Conservation (phyloP, 1,140 invertebrate species). For the Cardiocondyla obscurior region DNA sequence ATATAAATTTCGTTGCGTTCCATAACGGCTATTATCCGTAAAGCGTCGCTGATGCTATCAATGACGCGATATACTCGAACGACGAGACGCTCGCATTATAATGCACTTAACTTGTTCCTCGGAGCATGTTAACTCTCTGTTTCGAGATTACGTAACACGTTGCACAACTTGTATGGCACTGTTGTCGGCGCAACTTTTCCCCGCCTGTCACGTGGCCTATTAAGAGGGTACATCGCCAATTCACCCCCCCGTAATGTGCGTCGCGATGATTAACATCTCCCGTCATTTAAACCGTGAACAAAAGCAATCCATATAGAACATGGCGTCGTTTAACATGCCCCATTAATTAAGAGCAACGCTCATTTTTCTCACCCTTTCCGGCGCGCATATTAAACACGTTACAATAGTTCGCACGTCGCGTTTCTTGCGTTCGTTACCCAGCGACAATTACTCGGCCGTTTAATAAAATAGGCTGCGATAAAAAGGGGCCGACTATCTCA, state of each 20-base stretch:
- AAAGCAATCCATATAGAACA: slow-evolving; percentile 40
- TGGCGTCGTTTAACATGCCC: slow-evolving; percentile 29
- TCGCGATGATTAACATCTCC: slow-evolving; percentile 48
- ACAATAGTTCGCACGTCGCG: background rate
- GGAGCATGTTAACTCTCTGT: slow-evolving; percentile 62
- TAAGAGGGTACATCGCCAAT: slow-evolving; percentile 48
- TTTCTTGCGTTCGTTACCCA: background rate
- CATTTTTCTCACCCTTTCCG: slow-evolving; percentile 3
- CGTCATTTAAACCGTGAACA: slow-evolving; percentile 57
- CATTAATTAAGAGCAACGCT: slow-evolving; percentile 38
- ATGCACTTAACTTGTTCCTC: slow-evolving; percentile 59
- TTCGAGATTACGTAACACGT: slow-evolving; percentile 58
- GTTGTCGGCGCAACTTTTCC: slow-evolving; percentile 52
- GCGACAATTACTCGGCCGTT: background rate
- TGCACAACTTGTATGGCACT: slow-evolving; percentile 42
- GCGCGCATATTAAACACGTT: slow-evolving; percentile 1
- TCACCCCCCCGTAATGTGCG: slow-evolving; percentile 35
- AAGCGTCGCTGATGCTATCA: slow-evolving; percentile 36
- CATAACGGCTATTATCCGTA: slow-evolving; percentile 10
- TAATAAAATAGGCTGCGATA: too few relatives aligned
- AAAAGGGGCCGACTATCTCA: background rate
- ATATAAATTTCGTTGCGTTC: slow-evolving; percentile 37
- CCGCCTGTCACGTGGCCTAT: slow-evolving; percentile 45
- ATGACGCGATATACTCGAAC: slow-evolving; percentile 31
- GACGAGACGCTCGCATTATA: slow-evolving; percentile 15